Conservation (phyloP, 2,113 vertebrate genomes). For the Echinops telfairi region DNA sequence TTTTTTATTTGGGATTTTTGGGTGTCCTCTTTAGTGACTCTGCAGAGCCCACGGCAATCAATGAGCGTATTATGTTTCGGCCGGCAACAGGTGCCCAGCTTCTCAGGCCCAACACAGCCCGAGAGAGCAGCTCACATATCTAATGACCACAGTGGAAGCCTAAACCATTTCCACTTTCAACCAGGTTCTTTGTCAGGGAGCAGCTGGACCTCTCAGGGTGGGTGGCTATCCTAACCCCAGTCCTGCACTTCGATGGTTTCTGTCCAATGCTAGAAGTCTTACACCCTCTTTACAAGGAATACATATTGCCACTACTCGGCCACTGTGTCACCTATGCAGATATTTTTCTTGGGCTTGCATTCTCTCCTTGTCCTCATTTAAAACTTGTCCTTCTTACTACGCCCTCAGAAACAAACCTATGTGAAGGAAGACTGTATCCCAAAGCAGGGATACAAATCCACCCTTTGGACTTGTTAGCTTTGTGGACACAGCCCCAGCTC, state of each 20-base stretch:
- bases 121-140: slow-evolving; percentile 77
- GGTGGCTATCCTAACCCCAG: not conserved
- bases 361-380: not conserved
- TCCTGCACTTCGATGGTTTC: slow-evolving; percentile 53
- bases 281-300: slow-evolving; percentile 29
- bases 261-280: slow-evolving; percentile 45
- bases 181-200: slow-evolving; percentile 74
- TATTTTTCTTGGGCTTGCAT: slow-evolving; percentile 25
- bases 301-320: slow-evolving; percentile 52
- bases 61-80: slow-evolving; percentile 83
- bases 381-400: not conserved
- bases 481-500: slow-evolving; percentile 57
- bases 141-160: slow-evolving; percentile 79
- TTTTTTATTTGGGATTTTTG: slow-evolving; percentile 78
- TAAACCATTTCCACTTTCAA: slow-evolving; percentile 78
- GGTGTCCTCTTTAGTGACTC: slow-evolving; percentile 68
- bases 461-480: slow-evolving; percentile 69
- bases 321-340: not conserved
- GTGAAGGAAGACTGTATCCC: slow-evolving; percentile 26
- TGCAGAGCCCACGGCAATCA: slow-evolving; percentile 71
- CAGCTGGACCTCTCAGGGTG: slow-evolving; percentile 80
- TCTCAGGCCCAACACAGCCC: slow-evolving; percentile 72
- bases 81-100: slow-evolving; percentile 86
- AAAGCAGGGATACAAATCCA: not conserved
- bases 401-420: not conserved